A percentile compares a stretch with the other conserved stretches of the same genome.
These are phyloP conservation scores for Mionectes olivaceus DNA, from an alignment of 2,797 vertebrate species.

Conservation along the genomic window DNA sequence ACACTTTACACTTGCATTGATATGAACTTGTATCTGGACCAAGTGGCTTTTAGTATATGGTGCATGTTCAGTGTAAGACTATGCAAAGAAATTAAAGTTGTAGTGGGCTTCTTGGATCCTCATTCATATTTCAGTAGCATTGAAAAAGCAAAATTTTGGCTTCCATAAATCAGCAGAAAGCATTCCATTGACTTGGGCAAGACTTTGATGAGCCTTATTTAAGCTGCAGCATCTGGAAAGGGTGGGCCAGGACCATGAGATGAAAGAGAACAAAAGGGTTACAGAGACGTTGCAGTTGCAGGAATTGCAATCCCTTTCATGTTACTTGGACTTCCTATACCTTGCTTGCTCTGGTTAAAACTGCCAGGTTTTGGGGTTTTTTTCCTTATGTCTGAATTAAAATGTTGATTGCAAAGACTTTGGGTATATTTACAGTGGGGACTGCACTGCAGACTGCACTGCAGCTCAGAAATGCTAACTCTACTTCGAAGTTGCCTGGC, in stretches of 20 bases:
- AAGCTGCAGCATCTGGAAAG: neutral
- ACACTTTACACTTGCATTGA: neutral
- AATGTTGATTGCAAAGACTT: neutral
- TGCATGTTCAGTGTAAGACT: neutral
- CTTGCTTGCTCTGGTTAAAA: neutral
- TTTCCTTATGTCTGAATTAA: neutral
- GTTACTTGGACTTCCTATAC: neutral
- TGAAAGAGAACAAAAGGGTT: neutral
- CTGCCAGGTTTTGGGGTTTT: neutral
- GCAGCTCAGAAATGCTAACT: neutral
- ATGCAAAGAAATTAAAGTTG: neutral
- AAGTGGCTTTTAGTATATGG: neutral
- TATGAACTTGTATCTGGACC: neutral
- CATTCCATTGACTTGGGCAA: neutral
- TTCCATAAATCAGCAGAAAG: neutral
- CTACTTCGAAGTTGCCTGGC: neutral
- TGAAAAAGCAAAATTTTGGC: neutral
- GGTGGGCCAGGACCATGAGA: neutral
- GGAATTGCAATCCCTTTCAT: neutral
- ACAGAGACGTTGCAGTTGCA: neutral
- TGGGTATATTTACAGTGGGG: neutral
- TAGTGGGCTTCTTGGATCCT: neutral
- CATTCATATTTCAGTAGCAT: neutral
- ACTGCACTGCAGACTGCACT: conserved; percentile 65
- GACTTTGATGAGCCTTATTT: neutral